Evolutionary conservation across 2,113 vertebrate species (phyloP).

Genomic region (Dicaeum eximium): DNA sequence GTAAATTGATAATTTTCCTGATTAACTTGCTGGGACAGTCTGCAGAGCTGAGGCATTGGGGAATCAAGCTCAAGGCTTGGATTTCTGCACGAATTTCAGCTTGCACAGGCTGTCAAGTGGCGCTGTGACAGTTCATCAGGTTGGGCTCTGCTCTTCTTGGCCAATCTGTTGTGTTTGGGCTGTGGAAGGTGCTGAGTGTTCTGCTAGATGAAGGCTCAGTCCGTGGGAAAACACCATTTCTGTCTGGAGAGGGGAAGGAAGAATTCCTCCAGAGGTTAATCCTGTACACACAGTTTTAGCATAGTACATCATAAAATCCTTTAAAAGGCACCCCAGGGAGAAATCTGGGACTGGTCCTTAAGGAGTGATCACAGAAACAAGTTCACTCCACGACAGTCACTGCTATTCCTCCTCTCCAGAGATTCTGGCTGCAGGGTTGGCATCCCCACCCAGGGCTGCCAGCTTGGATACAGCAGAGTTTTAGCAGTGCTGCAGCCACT

Average conservation of each 20-base stretch:
- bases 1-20: constrained; percentile 20
- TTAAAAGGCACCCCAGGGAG: background rate
- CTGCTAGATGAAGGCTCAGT: background rate
- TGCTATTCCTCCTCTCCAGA: background rate
- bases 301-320: background rate
- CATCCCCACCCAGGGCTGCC: background rate
- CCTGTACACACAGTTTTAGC: background rate
- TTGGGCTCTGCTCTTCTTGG: background rate
- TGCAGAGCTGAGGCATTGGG: background rate
- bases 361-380: background rate
- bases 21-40: constrained; percentile 14
- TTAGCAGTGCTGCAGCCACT: background rate
- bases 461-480: background rate
- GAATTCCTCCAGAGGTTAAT: background rate
- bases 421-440: background rate
- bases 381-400: background rate
- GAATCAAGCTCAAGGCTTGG: background rate
- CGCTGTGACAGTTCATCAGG: background rate
- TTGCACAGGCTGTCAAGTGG: background rate
- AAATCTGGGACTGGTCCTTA: background rate
- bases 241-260: background rate
- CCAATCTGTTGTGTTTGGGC: background rate
- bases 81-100: background rate
- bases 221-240: background rate
- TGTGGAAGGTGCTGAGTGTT: background rate